phyloP scores from a whole-genome alignment of 2,797 vertebrate species.

The Linurgus olivaceus region DNA sequence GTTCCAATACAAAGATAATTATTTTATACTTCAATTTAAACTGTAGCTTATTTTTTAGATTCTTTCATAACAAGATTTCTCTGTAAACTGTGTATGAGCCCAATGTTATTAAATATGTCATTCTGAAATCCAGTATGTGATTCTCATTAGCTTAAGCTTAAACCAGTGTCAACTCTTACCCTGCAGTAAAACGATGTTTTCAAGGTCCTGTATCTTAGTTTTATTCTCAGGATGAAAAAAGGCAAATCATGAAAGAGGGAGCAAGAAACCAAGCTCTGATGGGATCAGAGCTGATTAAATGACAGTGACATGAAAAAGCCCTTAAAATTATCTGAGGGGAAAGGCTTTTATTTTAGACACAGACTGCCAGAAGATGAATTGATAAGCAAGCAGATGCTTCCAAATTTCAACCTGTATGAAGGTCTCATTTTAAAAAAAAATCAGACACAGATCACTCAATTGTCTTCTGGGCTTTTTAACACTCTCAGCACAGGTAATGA shows the following conservation, averaged over 20 bases:
- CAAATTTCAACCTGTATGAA: not conserved
- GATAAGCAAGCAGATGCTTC: not conserved
- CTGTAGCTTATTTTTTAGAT: not conserved
- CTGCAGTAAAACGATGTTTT: not conserved
- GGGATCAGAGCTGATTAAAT: not conserved
- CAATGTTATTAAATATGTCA: not conserved
- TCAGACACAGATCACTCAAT: not conserved
- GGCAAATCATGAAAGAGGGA: not conserved
- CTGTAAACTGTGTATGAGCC: not conserved
- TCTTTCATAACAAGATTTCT: not conserved
- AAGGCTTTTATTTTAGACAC: not conserved
- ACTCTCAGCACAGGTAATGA: not conserved
- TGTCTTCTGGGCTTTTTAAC: not conserved
- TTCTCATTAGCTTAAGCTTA: not conserved
- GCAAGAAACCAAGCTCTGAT: not conserved
- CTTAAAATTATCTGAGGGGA: not conserved
- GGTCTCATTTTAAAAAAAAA: not conserved
- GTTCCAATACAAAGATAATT: not conserved
- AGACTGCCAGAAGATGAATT: not conserved
- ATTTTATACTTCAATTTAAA: not conserved
- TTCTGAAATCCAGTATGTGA: not conserved
- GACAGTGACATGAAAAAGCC: not conserved
- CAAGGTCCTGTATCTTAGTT: not conserved
- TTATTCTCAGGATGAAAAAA: not conserved
- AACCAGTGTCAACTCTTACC: not conserved